phyloP scores from a whole-genome alignment of 2,797 vertebrate species.

The Oryzias sinensis region DNA sequence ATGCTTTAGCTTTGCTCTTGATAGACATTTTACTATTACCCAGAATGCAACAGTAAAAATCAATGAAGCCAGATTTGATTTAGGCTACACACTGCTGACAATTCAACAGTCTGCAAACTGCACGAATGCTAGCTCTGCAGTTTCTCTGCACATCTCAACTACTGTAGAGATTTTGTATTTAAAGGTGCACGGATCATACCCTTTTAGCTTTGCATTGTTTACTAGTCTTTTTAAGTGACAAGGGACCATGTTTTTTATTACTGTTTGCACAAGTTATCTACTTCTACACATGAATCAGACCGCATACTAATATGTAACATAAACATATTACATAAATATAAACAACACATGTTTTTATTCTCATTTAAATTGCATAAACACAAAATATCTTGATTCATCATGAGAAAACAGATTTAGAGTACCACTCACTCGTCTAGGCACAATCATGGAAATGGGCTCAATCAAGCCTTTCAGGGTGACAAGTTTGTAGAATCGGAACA shows the following conservation, averaged over 20 bases:
- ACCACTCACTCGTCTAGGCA: conserved; percentile 91
- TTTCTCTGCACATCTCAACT: background rate
- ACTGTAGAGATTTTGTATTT: too few species aligned
- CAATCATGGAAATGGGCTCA: conserved; percentile 98
- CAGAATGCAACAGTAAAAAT: background rate
- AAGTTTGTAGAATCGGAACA: conserved; percentile 97
- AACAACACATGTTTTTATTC: too few species aligned
- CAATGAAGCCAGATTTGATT: background rate
- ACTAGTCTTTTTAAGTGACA: too few species aligned
- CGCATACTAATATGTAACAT: too few species aligned
- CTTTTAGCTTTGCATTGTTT: too few species aligned
- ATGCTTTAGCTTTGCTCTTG: background rate
- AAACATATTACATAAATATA: too few species aligned
- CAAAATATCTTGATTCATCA: background rate
- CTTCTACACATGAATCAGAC: too few species aligned
- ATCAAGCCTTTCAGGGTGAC: conserved; percentile 94
- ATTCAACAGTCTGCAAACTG: background rate
- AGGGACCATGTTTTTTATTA: too few species aligned
- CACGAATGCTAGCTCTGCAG: background rate
- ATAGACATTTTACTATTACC: background rate
- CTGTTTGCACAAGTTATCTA: too few species aligned
- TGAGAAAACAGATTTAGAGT: background rate
- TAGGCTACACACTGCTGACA: background rate
- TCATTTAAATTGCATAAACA: too few species aligned
- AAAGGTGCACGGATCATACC: too few species aligned